Evolutionary conservation across 1,140 invertebrate genomes (phyloP).

Genomic region (Plectrocnemia conspersa): DNA sequence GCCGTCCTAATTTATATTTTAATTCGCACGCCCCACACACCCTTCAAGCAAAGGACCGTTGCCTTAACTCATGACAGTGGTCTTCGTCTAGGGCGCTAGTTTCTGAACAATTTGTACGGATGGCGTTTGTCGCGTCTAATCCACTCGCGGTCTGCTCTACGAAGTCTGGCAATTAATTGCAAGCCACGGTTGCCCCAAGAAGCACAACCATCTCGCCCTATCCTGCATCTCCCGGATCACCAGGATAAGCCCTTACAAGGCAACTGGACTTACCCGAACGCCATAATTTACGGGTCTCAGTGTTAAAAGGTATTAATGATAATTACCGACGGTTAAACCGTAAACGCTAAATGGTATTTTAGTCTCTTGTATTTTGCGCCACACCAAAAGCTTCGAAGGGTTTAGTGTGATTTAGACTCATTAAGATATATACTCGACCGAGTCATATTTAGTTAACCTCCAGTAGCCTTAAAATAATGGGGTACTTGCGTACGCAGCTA

Average conservation of each 20-base stretch:
- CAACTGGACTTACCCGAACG: slow-evolving; percentile 35
- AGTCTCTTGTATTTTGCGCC: slow-evolving; percentile 34
- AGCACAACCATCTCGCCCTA: slow-evolving; percentile 14
- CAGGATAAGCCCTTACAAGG: slow-evolving; percentile 35
- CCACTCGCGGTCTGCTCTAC: slow-evolving; percentile 28
- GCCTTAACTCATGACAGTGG: too few relatives aligned
- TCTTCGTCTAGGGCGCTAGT: slow-evolving; percentile 7
- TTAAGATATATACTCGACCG: slow-evolving; percentile 32
- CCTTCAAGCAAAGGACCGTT: too few relatives aligned
- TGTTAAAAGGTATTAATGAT: slow-evolving; percentile 37
- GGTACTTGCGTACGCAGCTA: background rate
- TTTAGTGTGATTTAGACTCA: slow-evolving; percentile 35
- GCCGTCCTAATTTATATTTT: too few relatives aligned
- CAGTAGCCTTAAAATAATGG: background rate
- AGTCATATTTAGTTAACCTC: slow-evolving; percentile 26
- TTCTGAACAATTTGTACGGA: slow-evolving; percentile 25
- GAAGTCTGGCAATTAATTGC: slow-evolving; percentile 35
- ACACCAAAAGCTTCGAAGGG: slow-evolving; percentile 29
- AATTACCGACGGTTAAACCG: slow-evolving; percentile 36
- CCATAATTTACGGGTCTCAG: slow-evolving; percentile 36
- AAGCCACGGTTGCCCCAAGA: slow-evolving; percentile 8
- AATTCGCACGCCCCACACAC: too few relatives aligned
- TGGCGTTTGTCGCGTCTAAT: slow-evolving; percentile 34
- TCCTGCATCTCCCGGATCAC: slow-evolving; percentile 28
- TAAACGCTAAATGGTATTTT: slow-evolving; percentile 36